Evolutionary conservation across 2,797 vertebrate genomes (phyloP).

Genomic region (Phoebastria nigripes): DNA sequence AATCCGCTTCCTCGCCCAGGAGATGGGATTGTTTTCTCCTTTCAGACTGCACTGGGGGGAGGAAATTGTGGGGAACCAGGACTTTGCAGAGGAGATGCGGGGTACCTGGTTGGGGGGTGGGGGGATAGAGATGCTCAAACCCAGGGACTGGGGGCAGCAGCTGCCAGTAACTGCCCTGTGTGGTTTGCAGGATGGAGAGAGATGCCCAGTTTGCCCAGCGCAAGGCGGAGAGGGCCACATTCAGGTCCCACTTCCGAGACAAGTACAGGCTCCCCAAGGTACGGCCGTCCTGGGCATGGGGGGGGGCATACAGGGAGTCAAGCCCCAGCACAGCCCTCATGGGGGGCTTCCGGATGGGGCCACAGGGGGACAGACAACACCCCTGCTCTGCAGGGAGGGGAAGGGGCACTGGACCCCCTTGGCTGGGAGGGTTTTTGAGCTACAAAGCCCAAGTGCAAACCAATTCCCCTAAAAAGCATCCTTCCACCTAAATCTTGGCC

Average conservation of each 20-base stretch:
- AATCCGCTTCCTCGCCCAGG: slow-evolving; percentile 64
- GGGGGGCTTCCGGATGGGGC: too few species aligned
- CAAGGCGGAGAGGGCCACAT: slow-evolving; percentile 93
- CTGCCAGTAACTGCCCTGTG: background rate
- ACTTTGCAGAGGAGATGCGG: background rate
- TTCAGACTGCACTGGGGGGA: background rate
- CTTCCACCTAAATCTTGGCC: background rate
- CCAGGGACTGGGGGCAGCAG: rapidly evolving
- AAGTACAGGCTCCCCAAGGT: slow-evolving; percentile 97
- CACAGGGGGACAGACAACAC: background rate
- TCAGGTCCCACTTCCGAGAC: slow-evolving; percentile 92
- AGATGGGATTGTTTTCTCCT: slow-evolving; percentile 51
- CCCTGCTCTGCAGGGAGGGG: background rate
- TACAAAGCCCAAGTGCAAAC: background rate
- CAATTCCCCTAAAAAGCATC: background rate
- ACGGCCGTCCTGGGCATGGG: rapidly evolving
- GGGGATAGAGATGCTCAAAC: rapidly evolving
- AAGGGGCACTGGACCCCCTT: rapidly evolving
- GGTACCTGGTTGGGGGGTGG: rapidly evolving
- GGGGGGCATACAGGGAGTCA: rapidly evolving
- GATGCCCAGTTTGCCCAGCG: slow-evolving; percentile 90
- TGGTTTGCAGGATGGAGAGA: slow-evolving; percentile 85
- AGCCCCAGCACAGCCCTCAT: rapidly evolving
- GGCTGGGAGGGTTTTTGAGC: background rate
- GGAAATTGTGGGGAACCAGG: background rate